Conservation (phyloP, 2,113 vertebrate genomes). For the Eptesicus fuscus region DNA sequence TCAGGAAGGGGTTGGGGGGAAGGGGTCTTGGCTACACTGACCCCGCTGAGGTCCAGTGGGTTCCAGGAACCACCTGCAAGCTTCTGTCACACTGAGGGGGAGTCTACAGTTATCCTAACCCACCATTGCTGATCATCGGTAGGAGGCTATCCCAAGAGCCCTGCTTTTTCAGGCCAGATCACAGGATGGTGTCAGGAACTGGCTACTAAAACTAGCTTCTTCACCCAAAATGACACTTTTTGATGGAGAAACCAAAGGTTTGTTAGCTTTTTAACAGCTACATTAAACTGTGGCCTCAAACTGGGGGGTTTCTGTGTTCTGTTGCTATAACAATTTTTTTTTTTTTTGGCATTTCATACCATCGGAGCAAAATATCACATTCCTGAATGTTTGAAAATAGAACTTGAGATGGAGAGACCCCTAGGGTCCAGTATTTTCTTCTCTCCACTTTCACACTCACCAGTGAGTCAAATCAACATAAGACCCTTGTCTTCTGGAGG, state of each 20-base stretch:
- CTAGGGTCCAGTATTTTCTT: background rate
- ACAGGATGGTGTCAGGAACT: background rate
- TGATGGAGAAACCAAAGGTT: background rate
- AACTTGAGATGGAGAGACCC: background rate
- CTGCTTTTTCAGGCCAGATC: background rate
- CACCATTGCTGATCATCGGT: no score
- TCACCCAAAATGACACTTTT: background rate
- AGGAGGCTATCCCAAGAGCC: background rate
- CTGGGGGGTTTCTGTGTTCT: background rate
- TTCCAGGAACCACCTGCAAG: background rate
- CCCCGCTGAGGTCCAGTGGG: background rate
- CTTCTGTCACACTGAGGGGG: background rate
- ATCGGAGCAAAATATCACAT: background rate
- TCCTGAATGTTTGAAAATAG: background rate
- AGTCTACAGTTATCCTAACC: background rate
- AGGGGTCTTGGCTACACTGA: background rate
- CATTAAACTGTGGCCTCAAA: background rate
- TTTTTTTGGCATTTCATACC: background rate
- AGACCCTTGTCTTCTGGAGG: background rate
- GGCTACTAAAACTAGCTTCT: background rate
- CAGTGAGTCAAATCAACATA: background rate
- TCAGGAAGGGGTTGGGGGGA: background rate
- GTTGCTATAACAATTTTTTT: background rate
- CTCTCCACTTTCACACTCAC: background rate
- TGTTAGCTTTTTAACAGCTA: background rate